phyloP scores from a whole-genome alignment of 2,113 vertebrate species.

The Equus przewalskii region DNA sequence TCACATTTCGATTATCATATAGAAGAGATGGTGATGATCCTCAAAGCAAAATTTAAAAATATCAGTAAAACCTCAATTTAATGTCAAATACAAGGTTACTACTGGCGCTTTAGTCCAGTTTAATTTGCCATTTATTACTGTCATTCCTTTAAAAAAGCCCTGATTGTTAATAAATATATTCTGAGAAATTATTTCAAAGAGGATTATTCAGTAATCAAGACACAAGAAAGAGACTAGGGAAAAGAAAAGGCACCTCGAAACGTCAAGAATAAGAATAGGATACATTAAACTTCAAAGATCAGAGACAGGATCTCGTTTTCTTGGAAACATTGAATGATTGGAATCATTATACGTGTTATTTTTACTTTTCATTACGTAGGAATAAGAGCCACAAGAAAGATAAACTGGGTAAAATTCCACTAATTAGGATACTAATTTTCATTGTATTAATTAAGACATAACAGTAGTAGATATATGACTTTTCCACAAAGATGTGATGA shows the following conservation, averaged over 20 bases:
- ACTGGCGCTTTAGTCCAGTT: background rate
- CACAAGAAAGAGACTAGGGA: background rate
- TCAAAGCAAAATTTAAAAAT: background rate
- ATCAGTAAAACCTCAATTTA: background rate
- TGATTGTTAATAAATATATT: slow-evolving; percentile 18
- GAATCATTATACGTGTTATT: background rate
- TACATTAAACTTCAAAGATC: background rate
- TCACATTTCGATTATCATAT: background rate
- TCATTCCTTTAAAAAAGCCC: background rate
- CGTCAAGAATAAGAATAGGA: background rate
- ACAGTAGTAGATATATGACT: background rate
- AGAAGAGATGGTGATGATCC: background rate
- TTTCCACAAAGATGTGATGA: background rate
- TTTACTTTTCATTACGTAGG: slow-evolving; percentile 7
- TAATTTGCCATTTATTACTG: background rate
- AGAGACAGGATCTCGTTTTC: background rate
- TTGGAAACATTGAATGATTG: background rate
- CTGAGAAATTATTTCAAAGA: background rate
- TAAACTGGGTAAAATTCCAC: background rate
- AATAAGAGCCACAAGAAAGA: background rate
- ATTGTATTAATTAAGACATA: background rate
- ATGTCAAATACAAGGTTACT: background rate
- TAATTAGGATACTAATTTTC: background rate
- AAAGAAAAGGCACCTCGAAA: slow-evolving; percentile 7
- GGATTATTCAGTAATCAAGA: slow-evolving; percentile 15